Base-by-base conservation (phyloP, 2,888 invertebrate species). In the Watsonalla binaria region DNA sequence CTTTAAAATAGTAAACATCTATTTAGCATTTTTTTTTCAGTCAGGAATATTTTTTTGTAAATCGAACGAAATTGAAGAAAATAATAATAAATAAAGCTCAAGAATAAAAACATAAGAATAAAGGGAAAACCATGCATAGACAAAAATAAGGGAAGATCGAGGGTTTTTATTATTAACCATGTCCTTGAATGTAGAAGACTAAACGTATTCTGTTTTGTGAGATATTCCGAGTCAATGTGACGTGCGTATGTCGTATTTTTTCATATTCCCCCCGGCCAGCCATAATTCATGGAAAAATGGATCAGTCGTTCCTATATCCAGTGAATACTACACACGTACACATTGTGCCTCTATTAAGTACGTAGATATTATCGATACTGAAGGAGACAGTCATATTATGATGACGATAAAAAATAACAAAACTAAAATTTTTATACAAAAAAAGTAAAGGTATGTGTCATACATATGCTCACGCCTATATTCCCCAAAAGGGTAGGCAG, bases 221-320 rank as follows among this genome's bases (percentile, higher is more conserved):
- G 39, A 42, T 42, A 42, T 11, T 42, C 42, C 42, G 42, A 42
- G 42, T 42, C 42, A 42, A 42, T 52, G 54, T 52, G 54, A 55
- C 49, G 56, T 46, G 11, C 42, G 46, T 15, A 15, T 14, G 46
- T 15, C 46, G 46, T 74, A 76, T 81, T 77, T 80, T 75, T 74
- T 79, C 76, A 78, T 76, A 77, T 78, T 72, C 78, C 68, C 77
- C 76, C 72, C 60, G 59, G 74, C 72, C 77, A 64, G 76, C 75
- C 74, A 79, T 85, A 84, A 82, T 74, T 85, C 84, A 84, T 76
- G 78, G 63, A 72, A 80, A 81, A 83, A 84, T 82, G 82, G 80
- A 81, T 83, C 83, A 81, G 69, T 65, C 70, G 68, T 60, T 11
- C 11, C 42, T 42, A 68, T 72, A 63, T 59, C 60, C 54, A 58